These are phyloP conservation scores for Drosophila atripex DNA, from an alignment of 2,888 invertebrate genomes.

Conservation along the genomic window DNA sequence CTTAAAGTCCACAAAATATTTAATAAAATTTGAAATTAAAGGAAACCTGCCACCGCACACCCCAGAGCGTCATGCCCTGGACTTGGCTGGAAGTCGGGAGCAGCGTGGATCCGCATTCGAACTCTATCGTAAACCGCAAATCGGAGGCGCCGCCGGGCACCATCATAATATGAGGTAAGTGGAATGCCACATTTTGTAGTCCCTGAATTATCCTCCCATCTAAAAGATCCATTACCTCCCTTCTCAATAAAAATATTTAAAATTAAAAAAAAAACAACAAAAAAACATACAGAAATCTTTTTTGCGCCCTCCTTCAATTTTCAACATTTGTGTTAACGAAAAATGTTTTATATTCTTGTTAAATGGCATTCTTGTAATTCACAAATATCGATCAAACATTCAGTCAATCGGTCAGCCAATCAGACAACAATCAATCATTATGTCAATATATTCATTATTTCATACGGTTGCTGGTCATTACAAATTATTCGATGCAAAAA, in stretches of 20 bases:
- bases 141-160: constrained; percentile 84
- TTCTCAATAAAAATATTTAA: not conserved
- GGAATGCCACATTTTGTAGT: not conserved
- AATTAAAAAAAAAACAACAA: constrained; percentile 19
- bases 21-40: constrained; percentile 30
- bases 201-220: constrained; percentile 1
- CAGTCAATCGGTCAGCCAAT: constrained; percentile 50
- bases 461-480: constrained; percentile 48
- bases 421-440: constrained; percentile 59
- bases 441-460: constrained; percentile 46
- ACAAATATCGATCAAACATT: constrained; percentile 44
- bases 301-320: constrained; percentile 24
- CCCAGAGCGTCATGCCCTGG: constrained; percentile 84
- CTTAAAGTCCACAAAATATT: not conserved
- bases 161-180: constrained; percentile 92
- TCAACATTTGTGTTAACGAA: constrained; percentile 82
- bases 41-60: constrained; percentile 83
- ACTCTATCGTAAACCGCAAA: constrained; percentile 94
- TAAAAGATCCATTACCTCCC: constrained; percentile 6
- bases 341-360: constrained; percentile 83
- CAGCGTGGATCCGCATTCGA: constrained; percentile 98
- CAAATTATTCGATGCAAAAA: constrained; percentile 57
- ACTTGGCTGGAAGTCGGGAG: constrained; percentile 93
- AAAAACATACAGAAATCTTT: constrained; percentile 17
- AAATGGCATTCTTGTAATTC: constrained; percentile 62